Evolutionary conservation across 2,797 vertebrate species (phyloP).

Genomic region (Xenops minutus): DNA sequence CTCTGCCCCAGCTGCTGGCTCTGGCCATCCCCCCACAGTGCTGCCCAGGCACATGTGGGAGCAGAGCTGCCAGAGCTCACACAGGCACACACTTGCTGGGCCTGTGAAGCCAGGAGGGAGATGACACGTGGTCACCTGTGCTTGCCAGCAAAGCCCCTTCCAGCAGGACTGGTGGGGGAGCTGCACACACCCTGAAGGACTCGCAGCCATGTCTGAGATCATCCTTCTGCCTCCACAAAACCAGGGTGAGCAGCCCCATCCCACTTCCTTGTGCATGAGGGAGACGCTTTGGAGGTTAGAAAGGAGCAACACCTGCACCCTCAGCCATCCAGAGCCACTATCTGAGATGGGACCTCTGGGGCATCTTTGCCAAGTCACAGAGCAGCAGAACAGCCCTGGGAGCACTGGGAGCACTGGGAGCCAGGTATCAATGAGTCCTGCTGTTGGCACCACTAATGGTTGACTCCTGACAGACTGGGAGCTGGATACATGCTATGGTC

Average conservation of each 20-base stretch:
- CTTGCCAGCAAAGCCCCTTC: background rate
- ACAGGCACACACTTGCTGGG: background rate
- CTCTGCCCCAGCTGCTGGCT: background rate
- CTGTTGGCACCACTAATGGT: background rate
- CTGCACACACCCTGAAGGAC: background rate
- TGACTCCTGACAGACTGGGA: background rate
- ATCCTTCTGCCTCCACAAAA: background rate
- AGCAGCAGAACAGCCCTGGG: fast-evolving
- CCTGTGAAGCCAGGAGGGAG: background rate
- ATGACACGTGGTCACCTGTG: background rate
- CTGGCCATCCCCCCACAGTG: fast-evolving
- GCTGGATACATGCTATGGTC: background rate
- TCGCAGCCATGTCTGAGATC: background rate
- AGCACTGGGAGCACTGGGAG: background rate
- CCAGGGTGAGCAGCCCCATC: background rate
- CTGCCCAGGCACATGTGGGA: background rate
- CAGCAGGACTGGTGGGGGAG: background rate
- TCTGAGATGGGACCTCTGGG: background rate
- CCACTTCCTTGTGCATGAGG: fast-evolving
- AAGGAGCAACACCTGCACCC: background rate
- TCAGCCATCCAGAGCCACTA: background rate
- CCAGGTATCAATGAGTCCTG: fast-evolving
- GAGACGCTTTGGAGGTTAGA: background rate
- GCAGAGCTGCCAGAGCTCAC: background rate
- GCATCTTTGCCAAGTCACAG: background rate